phyloP scores from a whole-genome alignment of 2,888 invertebrate genomes.

The Camponotus fellah region DNA sequence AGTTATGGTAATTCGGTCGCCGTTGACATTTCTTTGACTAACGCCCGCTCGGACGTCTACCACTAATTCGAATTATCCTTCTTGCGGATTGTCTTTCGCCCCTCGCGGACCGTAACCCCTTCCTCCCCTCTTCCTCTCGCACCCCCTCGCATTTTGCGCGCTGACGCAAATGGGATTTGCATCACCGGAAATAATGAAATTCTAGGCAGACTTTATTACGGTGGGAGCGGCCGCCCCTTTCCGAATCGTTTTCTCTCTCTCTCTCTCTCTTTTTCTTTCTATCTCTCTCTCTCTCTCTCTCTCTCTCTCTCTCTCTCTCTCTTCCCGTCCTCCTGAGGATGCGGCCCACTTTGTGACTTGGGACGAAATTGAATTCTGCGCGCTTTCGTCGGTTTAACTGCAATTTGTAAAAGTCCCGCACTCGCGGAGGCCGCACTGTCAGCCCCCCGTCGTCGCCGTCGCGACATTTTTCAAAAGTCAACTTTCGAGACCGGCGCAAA shows the following conservation, averaged over 20 bases:
- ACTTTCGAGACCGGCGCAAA: slow-evolving; percentile 40
- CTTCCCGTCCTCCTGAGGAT: slow-evolving; percentile 34
- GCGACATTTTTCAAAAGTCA: slow-evolving; percentile 54
- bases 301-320: neutral
- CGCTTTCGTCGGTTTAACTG: slow-evolving; percentile 57
- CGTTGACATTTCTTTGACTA: slow-evolving; percentile 36
- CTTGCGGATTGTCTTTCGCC: slow-evolving; percentile 34
- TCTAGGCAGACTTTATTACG: slow-evolving; percentile 55
- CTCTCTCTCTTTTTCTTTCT: neutral
- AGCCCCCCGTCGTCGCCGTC: slow-evolving; percentile 22
- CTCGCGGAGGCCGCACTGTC: slow-evolving; percentile 35
- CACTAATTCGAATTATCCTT: slow-evolving; percentile 44
- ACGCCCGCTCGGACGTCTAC: slow-evolving; percentile 40
- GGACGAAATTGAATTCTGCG: slow-evolving; percentile 53
- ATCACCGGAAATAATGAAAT: slow-evolving; percentile 56
- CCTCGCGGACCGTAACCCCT: neutral
- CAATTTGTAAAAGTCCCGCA: slow-evolving; percentile 53
- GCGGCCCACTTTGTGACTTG: slow-evolving; percentile 52
- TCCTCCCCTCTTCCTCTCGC: neutral
- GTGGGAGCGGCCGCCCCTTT: neutral
- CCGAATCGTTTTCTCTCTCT: neutral
- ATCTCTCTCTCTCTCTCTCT: slow-evolving; percentile 2
- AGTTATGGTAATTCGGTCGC: slow-evolving; percentile 21
- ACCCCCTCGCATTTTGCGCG: slow-evolving; percentile 41
- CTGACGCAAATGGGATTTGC: slow-evolving; percentile 56